These are phyloP conservation scores for Plagiodera versicolora DNA, from an alignment of 2,888 invertebrate genomes.

Conservation along the genomic window DNA sequence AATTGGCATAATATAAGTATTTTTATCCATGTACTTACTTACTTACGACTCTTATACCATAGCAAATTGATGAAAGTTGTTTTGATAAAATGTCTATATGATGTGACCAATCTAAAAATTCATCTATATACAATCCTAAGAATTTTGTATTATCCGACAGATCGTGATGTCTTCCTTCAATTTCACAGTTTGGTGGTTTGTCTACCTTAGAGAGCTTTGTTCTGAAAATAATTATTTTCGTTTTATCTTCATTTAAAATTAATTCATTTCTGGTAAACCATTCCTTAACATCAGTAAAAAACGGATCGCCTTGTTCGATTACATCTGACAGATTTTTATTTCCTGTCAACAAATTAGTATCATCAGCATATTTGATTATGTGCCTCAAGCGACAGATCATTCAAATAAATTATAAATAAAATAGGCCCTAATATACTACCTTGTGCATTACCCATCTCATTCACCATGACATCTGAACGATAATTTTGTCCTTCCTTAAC, in stretches of 20 bases:
- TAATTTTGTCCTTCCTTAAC: too few species aligned
- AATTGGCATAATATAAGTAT: slow-evolving; percentile 3
- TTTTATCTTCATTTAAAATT: background rate
- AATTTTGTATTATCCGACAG: background rate
- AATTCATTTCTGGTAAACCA: background rate
- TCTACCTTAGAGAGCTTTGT: background rate
- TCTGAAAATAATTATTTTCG: background rate
- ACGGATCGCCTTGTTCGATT: background rate
- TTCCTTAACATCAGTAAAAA: background rate
- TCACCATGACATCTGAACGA: too few species aligned
- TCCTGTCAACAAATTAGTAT: too few species aligned
- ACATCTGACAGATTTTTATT: background rate
- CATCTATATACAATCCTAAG: background rate
- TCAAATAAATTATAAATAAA: too few species aligned
- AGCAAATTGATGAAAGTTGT: background rate
- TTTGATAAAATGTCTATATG: background rate
- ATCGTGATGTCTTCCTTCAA: background rate
- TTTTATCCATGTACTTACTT: background rate
- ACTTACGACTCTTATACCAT: slow-evolving; percentile 3
- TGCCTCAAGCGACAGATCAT: too few species aligned
- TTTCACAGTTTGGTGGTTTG: background rate
- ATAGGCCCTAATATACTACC: too few species aligned
- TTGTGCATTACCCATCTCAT: too few species aligned
- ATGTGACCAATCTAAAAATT: background rate
- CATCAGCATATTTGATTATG: too few species aligned